Evolutionary conservation across 2,113 vertebrate genomes (phyloP), one percentile per base, ranked within the genome.

Genomic region (Apeltes quadracus): DNA sequence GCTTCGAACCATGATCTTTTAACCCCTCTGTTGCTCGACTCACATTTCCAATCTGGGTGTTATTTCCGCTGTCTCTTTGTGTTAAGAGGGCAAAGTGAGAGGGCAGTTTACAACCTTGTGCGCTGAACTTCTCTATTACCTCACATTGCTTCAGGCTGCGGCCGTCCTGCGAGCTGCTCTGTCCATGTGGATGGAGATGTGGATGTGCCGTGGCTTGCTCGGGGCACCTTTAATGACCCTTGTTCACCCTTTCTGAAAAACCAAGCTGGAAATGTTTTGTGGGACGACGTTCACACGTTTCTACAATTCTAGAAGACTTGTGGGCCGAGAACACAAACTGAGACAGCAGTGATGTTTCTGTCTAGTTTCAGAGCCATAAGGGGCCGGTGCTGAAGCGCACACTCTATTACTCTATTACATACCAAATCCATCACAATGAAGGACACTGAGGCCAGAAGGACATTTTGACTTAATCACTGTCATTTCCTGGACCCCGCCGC

Each of bases 171-270:
- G 57, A 85, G 76, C 79, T 61, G 64, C 32, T 34, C 5, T 34
- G 32, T 34, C 5, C 5, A 34, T 34, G 32, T 34, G 32, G 32
- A 34, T 7, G 32, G 5, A 6, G 32, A 34, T 6, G 32, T 34
- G 7, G 90, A 86, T 86, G 72, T 90, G 86, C 72, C 67, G 32
- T 23, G 71, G 85, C 87, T 89, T 91, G 88, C 78, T 83, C 39
- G 7, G 59, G 59, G 65, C 58, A 34, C 38, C 61, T 86, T 78
- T 85, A 71, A 89, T 81, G 84, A 87, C 82, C 84, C 53, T 7
- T 56, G 51, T 66, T 55, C 61, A 53, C 50, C 44, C 79, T 50
- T 82, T 14, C 51, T 29, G 48, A 51, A 59, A n/a, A 64, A 78
- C 51, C 12, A 38, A 69, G 85, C 63, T 75, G 15, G 29, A 69